phyloP scores from a whole-genome alignment of 2,888 invertebrate species.

The Yponomeuta malinellus region DNA sequence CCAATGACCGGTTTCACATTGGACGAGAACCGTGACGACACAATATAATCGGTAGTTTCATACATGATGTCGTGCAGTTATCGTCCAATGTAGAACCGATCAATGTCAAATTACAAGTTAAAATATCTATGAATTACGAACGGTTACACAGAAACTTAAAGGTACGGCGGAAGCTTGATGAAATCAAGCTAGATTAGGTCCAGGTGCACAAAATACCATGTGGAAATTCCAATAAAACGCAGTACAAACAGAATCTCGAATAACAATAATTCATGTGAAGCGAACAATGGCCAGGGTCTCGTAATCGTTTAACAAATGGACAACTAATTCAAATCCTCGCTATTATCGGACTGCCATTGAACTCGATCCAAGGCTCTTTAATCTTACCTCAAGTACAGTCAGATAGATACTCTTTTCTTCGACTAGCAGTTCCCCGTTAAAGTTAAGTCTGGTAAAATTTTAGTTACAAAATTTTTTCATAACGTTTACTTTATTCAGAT shows the following conservation, averaged over 20 bases:
- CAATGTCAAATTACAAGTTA: too few relatives aligned
- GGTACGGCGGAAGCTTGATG: background rate
- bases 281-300: slow-evolving; percentile 17
- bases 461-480: too few relatives aligned
- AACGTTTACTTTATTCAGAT: too few relatives aligned
- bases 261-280: background rate
- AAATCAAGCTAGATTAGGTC: background rate
- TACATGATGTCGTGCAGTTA: too few relatives aligned
- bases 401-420: background rate
- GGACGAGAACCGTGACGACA: too few relatives aligned
- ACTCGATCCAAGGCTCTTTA: slow-evolving; percentile 27
- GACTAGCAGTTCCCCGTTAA: too few relatives aligned
- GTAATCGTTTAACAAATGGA: slow-evolving; percentile 28
- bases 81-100: too few relatives aligned
- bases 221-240: slow-evolving; percentile 7
- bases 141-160: too few relatives aligned
- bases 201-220: background rate
- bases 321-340: slow-evolving; percentile 21
- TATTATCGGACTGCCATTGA: slow-evolving; percentile 7
- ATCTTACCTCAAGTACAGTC: slow-evolving; percentile 18
- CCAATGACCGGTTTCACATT: too few relatives aligned
- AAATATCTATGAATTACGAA: too few relatives aligned
- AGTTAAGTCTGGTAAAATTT: too few relatives aligned
- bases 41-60: too few relatives aligned
- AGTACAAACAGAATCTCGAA: background rate